phyloP scores from a whole-genome alignment of 2,888 invertebrate genomes.

The Gordius sp. region DNA sequence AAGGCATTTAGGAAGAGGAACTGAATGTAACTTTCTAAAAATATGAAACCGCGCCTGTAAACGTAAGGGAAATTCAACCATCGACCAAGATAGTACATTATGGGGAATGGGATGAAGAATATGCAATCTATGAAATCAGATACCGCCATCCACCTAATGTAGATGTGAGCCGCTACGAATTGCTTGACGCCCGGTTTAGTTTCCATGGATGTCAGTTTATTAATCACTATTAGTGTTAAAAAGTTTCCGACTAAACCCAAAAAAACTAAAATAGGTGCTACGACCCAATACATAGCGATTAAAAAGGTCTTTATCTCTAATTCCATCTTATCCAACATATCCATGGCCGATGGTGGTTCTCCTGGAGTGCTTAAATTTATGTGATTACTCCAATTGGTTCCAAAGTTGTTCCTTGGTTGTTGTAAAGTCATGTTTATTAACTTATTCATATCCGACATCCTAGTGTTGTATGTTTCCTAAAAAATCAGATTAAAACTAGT shows the following conservation, averaged over 20 bases:
- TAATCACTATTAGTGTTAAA: background rate
- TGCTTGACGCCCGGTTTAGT: background rate
- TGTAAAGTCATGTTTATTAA: no score
- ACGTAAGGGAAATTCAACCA: background rate
- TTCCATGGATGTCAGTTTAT: background rate
- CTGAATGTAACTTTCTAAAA: background rate
- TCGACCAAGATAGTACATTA: background rate
- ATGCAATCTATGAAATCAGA: constrained; percentile 6
- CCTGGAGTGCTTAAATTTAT: no score
- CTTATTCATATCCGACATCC: no score
- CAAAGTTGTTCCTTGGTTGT: no score
- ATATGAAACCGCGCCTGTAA: background rate
- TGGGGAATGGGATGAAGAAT: background rate
- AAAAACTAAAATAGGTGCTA: background rate
- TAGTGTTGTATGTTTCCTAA: no score
- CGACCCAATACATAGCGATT: background rate
- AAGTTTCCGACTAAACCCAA: background rate
- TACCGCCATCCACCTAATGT: constrained; percentile 6
- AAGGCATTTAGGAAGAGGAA: background rate
- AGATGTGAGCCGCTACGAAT: background rate
- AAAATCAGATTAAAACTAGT: no score
- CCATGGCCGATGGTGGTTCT: no score
- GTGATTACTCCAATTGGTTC: no score
- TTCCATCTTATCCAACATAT: background rate
- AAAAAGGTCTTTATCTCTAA: background rate